Evolutionary conservation across 1,140 invertebrate species (phyloP).

Genomic region (Nasonia longicornis): DNA sequence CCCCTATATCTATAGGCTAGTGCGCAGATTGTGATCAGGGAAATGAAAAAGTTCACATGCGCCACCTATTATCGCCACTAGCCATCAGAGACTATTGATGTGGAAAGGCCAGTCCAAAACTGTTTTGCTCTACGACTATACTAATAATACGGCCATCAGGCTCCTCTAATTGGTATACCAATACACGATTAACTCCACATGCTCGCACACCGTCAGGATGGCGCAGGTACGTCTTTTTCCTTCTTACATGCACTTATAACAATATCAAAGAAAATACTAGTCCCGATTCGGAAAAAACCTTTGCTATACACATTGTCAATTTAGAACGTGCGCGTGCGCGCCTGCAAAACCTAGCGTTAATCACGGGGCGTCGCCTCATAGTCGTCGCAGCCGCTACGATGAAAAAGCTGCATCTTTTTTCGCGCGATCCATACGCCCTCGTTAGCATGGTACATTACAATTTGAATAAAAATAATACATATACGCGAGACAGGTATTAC

Average conservation of each 20-base stretch:
- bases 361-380: not conserved
- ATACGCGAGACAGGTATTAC: slow-evolving; percentile 1
- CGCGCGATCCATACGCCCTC: slow-evolving; percentile 27
- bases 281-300: slow-evolving; percentile 4
- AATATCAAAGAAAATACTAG: slow-evolving; percentile 2
- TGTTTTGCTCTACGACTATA: too few species aligned
- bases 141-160: too few species aligned
- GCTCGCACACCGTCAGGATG: too few species aligned
- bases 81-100: too few species aligned
- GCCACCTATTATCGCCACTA: too few species aligned
- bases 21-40: too few species aligned
- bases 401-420: slow-evolving; percentile 35
- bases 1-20: too few species aligned
- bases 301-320: slow-evolving; percentile 11
- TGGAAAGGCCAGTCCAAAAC: too few species aligned
- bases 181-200: too few species aligned
- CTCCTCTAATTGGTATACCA: too few species aligned
- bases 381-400: not conserved
- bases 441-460: slow-evolving; percentile 18
- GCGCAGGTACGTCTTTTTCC: too few species aligned
- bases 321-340: slow-evolving; percentile 19
- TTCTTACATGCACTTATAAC: not conserved
- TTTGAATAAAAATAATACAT: slow-evolving; percentile 16
- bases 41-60: too few species aligned
- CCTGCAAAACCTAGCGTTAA: not conserved